Base-by-base conservation (phyloP, 30 jellyfish, hydroid and myxozoan genomes). In the Morbakka virulenta region DNA sequence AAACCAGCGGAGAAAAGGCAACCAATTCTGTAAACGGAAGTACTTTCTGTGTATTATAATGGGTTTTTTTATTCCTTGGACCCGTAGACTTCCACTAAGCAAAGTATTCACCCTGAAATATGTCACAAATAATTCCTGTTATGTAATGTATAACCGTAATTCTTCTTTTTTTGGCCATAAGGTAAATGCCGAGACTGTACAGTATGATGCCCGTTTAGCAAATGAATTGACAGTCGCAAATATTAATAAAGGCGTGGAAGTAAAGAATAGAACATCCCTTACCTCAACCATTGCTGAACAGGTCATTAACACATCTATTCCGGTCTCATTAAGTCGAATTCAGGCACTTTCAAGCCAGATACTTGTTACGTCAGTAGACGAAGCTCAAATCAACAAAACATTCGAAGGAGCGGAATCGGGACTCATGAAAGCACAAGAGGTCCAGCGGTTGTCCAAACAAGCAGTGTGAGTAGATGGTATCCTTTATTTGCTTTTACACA, bases 391-490 rank as follows among this genome's bases (percentile, higher is more conserved):
- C 57, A 90, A 90, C 70, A 80, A 74, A 14, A 90, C 97, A 26
- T 81, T 65, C 73, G 63, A 22, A 62, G 97, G 89, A 22, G 97
- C 97, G 35, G 87, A 81, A 48, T 89, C 72, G 47, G 97, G 97
- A 20, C 80, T 90, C 20, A 63, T 57, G 50, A 87, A 83, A 27
- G 97, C 96, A 49, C 81, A 83, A 50, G 96, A 90, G 28, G 97
- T 90, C 66, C 97, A 90, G 50, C 32, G 64, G 27, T 62, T 93
- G 50, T 83, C 97, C 12, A 91, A 78, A 63, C 84, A 80, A 50
- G 97, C 97, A 24, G 63, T 83, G 97, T 90, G 65, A 34, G 97
- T 75, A 4, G n/a, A n/a, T n/a, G n/a, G n/a, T n/a, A n/a, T n/a
- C n/a, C n/a, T n/a, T n/a, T n/a, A n/a, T n/a, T n/a, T n/a, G n/a